These are phyloP conservation scores for Altica lythri DNA, from an alignment of 2,888 invertebrate species.

Conservation along the genomic window DNA sequence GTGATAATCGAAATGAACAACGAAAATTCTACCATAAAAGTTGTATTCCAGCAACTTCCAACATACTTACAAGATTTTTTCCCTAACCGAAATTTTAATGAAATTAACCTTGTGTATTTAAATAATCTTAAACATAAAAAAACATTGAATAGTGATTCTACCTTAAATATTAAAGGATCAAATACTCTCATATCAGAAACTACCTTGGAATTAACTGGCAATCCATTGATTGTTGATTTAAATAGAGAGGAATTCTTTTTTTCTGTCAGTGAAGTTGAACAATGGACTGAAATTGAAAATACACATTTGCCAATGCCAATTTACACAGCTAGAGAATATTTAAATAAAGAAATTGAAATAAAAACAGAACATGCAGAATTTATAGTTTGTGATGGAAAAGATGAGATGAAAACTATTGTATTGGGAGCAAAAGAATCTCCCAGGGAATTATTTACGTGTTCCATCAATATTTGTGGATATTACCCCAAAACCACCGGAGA, in stretches of 20 bases:
- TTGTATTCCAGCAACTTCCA: neutral
- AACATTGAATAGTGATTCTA: neutral
- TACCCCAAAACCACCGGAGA: constrained; percentile 30
- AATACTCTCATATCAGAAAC: constrained; percentile 12
- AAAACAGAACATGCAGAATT: constrained; percentile 27
- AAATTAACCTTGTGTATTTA: neutral
- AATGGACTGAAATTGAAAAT: constrained; percentile 22
- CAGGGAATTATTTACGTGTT: constrained; percentile 25
- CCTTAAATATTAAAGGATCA: no score
- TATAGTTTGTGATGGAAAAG: constrained; percentile 36
- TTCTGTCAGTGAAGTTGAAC: constrained; percentile 32
- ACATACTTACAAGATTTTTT: constrained; percentile 10
- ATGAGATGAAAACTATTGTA: constrained; percentile 32
- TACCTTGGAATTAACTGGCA: constrained; percentile 39
- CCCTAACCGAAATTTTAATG: neutral
- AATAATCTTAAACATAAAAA: constrained; percentile 1
- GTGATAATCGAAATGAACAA: no score
- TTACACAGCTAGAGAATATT: constrained; percentile 33
- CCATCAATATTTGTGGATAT: constrained; percentile 31
- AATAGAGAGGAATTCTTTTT: no score
- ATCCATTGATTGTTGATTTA: constrained; percentile 43
- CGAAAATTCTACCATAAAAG: no score
- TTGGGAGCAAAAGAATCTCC: constrained; percentile 29
- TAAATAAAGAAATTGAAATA: constrained; percentile 21
- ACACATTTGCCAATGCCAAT: constrained; percentile 34